Evolutionary conservation across 64 coral and sea anemone species (phyloP).

Genomic region (Montipora foliosa): DNA sequence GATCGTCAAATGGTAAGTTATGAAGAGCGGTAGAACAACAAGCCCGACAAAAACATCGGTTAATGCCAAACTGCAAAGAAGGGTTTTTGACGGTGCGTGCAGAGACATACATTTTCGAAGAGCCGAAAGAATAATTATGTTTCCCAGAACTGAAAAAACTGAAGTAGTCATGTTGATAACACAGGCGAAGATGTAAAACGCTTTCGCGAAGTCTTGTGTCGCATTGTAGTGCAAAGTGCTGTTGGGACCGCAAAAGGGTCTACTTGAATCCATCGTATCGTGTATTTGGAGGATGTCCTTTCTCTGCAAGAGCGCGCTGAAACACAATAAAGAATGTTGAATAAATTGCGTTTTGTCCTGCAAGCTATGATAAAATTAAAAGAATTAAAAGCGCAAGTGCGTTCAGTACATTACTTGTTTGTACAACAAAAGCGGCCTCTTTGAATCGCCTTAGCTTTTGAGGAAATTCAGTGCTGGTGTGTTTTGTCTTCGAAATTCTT

Average conservation of each 20-base stretch:
- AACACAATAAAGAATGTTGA: too few species aligned
- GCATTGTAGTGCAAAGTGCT: neutral
- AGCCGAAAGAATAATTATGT: neutral
- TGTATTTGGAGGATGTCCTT: too few species aligned
- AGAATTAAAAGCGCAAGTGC: too few species aligned
- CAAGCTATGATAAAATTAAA: too few species aligned
- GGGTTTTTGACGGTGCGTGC: slow-evolving; percentile 12
- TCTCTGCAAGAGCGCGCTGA: too few species aligned
- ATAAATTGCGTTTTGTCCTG: too few species aligned
- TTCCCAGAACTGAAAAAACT: slow-evolving; percentile 10
- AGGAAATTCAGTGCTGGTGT: too few species aligned
- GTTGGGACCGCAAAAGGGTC: neutral
- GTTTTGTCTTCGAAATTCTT: too few species aligned
- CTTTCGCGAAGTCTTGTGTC: neutral
- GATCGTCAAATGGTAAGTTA: neutral
- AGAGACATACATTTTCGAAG: slow-evolving; percentile 20
- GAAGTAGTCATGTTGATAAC: neutral
- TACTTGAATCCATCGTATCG: neutral
- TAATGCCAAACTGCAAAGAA: slow-evolving; percentile 19
- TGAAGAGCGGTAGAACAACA: slow-evolving; percentile 8
- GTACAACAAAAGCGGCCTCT: too few species aligned
- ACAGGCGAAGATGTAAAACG: slow-evolving; percentile 7
- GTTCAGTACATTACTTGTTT: too few species aligned
- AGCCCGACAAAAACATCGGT: slow-evolving; percentile 1
- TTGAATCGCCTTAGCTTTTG: too few species aligned